Percentiles rank a stretch among this genome's conserved stretches.
Evolutionary conservation across 2,113 vertebrate species (phyloP).

Genomic region (Pteropus alecto): DNA sequence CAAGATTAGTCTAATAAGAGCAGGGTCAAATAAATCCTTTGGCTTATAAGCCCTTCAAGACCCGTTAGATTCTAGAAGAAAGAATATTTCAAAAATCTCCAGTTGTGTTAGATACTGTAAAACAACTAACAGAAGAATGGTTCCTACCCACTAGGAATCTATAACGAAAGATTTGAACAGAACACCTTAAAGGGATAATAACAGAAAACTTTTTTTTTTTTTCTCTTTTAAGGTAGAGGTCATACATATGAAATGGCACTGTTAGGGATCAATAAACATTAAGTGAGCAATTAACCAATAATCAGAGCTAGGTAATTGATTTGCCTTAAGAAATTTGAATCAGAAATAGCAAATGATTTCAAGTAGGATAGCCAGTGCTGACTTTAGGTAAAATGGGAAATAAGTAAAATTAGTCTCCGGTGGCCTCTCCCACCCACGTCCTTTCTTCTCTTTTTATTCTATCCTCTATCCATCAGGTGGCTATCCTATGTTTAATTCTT

Average conservation of each 20-base stretch:
- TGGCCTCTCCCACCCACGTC: not conserved
- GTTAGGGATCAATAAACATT: not conserved
- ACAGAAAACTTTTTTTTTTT: not conserved
- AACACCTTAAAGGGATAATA: not conserved
- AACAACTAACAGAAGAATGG: not conserved
- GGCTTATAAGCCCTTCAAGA: not conserved
- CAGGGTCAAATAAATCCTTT: not conserved
- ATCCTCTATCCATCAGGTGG: not conserved
- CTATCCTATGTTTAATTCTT: not conserved
- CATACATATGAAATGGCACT: not conserved
- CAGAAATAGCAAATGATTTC: constrained; percentile 1
- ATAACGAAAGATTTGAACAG: not conserved
- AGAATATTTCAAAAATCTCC: not conserved
- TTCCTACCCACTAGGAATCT: not conserved
- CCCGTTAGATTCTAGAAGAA: not conserved
- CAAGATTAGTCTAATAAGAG: not conserved
- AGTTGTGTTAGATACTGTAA: constrained; percentile 3
- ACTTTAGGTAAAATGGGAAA: constrained; percentile 11
- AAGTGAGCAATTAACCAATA: constrained; percentile 27
- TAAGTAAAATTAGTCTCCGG: not conserved
- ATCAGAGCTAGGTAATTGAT: not conserved
- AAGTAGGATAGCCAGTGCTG: not conserved
- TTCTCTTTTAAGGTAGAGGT: not conserved
- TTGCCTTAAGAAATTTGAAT: not conserved
- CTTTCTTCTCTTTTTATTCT: not conserved